Evolutionary conservation across 2,888 invertebrate genomes (phyloP).

Genomic region (Pherbina coryleti): DNA sequence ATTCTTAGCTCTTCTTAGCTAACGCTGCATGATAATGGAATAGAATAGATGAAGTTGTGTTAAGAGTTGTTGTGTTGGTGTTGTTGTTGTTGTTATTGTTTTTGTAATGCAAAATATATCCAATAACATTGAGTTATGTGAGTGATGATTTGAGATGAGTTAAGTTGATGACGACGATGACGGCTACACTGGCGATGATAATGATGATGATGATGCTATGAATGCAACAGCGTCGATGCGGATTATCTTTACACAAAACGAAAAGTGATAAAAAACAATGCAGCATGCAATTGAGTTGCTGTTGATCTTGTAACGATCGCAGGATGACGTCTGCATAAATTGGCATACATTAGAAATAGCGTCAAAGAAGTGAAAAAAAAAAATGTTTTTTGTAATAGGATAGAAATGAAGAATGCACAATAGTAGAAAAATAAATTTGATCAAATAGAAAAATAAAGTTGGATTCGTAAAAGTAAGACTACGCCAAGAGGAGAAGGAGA

Average conservation of each 20-base stretch:
- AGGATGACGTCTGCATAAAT: conserved; percentile 22
- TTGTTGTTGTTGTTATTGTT: background rate
- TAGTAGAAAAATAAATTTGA: background rate
- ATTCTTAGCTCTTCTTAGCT: background rate
- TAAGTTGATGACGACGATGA: background rate
- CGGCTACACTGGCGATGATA: background rate
- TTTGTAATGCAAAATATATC: conserved; percentile 31
- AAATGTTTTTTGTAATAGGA: conserved; percentile 8
- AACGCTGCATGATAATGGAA: conserved; percentile 23
- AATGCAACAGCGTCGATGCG: background rate
- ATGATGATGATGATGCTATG: too few species aligned
- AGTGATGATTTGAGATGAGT: background rate
- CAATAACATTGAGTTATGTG: background rate
- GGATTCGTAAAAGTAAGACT: background rate
- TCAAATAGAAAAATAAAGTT: background rate
- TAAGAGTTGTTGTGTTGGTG: too few species aligned
- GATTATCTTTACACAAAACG: background rate
- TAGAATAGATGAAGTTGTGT: background rate
- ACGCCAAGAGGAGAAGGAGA: too few species aligned
- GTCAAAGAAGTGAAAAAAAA: background rate
- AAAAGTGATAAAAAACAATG: conserved; percentile 26
- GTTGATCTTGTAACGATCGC: conserved; percentile 7
- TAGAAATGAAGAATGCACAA: background rate
- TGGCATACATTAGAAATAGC: conserved; percentile 10
- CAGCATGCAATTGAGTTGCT: conserved; percentile 14